A percentile compares a stretch with the other conserved stretches of the same genome.
Evolutionary conservation across 2,888 invertebrate species (phyloP).

Genomic region (Muscina levida): DNA sequence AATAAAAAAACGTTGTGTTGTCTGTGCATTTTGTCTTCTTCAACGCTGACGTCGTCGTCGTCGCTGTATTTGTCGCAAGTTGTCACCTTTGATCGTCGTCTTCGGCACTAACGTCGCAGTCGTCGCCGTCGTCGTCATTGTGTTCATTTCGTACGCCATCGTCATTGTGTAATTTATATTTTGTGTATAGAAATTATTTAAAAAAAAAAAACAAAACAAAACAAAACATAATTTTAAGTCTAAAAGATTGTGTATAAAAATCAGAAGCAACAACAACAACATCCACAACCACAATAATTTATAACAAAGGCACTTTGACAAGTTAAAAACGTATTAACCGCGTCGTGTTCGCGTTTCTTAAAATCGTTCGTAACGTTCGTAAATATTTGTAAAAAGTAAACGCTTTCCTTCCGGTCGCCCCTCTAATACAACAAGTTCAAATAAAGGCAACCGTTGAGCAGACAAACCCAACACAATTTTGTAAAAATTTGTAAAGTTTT

Average conservation of each 20-base stretch:
- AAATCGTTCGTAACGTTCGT: conserved; percentile 53
- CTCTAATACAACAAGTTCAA: no score
- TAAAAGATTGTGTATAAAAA: conserved; percentile 18
- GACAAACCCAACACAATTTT: no score
- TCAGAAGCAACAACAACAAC: conserved; percentile 28
- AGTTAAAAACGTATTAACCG: neutral
- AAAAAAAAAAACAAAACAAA: no score
- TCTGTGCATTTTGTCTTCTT: neutral
- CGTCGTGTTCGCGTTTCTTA: conserved; percentile 46
- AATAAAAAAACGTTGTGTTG: neutral
- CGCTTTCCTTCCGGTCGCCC: neutral
- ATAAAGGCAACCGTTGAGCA: no score
- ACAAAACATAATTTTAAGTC: conserved; percentile 30
- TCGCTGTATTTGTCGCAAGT: conserved; percentile 4
- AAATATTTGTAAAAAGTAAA: conserved; percentile 38
- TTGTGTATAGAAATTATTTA: conserved; percentile 53
- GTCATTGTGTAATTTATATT: conserved; percentile 43
- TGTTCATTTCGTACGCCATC: conserved; percentile 28
- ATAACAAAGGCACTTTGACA: conserved; percentile 26
- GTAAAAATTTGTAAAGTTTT: conserved; percentile 24
- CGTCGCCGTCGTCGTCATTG: conserved; percentile 43
- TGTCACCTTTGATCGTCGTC: conserved; percentile 17
- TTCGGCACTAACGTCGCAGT: conserved; percentile 14
- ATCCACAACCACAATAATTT: conserved; percentile 27
- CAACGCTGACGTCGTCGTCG: neutral